phyloP scores from a whole-genome alignment of 2,113 vertebrate genomes.

The Bufo gargarizans region DNA sequence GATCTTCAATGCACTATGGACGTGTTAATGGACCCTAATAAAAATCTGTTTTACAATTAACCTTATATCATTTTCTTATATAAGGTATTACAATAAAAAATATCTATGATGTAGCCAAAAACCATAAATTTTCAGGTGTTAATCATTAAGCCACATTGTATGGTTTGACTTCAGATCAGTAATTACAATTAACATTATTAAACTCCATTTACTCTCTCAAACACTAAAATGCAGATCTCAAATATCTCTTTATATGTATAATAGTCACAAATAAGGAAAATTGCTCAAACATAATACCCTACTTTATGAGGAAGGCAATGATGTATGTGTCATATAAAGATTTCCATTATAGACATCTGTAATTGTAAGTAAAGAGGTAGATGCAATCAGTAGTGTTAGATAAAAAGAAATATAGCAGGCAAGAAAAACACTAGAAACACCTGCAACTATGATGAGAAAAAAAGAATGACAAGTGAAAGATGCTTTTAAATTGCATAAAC shows the following conservation, averaged over 20 bases:
- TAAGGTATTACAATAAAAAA: no score
- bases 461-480: neutral
- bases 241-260: neutral
- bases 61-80: no score
- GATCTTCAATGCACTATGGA: no score
- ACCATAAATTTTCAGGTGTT: neutral
- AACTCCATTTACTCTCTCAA: neutral
- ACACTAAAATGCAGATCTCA: neutral
- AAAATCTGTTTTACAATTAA: no score
- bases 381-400: slow-evolving; percentile 27
- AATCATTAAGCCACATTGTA: neutral
- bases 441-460: slow-evolving; percentile 5
- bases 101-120: no score
- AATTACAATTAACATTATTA: slow-evolving; percentile 14
- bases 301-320: neutral
- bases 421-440: slow-evolving; percentile 29
- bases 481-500: neutral
- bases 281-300: neutral
- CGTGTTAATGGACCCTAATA: no score
- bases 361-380: slow-evolving; percentile 16
- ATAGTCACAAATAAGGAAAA: neutral
- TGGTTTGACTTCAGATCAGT: neutral
- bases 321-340: neutral
- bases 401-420: slow-evolving; percentile 1
- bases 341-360: slow-evolving; percentile 6